Evolutionary conservation across 1,140 invertebrate genomes (phyloP).

Genomic region (Dysdera silvatica): DNA sequence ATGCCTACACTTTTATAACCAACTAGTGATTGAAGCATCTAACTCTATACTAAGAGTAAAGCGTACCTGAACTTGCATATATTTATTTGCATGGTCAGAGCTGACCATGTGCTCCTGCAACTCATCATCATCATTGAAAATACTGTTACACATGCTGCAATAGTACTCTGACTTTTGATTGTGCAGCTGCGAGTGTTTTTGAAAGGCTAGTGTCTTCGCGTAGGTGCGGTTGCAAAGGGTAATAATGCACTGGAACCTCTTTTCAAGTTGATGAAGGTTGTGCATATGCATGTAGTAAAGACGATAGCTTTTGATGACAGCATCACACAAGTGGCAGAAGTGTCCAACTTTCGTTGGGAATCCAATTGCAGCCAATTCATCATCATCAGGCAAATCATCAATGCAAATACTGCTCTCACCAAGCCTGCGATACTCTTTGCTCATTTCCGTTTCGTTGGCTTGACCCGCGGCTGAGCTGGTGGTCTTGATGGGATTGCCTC

Average conservation of each 20-base stretch:
- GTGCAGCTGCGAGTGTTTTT: constrained; percentile 27
- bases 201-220: constrained; percentile 30
- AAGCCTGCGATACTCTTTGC: constrained; percentile 16
- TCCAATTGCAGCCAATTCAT: constrained; percentile 34
- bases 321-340: constrained; percentile 37
- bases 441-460: constrained; percentile 17
- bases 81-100: constrained; percentile 37
- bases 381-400: constrained; percentile 31
- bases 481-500: too few relatives aligned
- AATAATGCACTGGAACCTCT: constrained; percentile 36
- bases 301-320: constrained; percentile 36
- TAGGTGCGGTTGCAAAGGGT: constrained; percentile 33
- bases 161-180: constrained; percentile 32
- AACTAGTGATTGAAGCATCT: too few relatives aligned
- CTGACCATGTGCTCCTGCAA: constrained; percentile 34
- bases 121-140: constrained; percentile 35
- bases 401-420: constrained; percentile 20
- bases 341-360: constrained; percentile 35
- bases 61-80: constrained; percentile 33
- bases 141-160: constrained; percentile 35
- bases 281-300: constrained; percentile 38
- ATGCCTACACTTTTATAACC: too few relatives aligned
- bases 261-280: constrained; percentile 36
- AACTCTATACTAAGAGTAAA: too few relatives aligned
- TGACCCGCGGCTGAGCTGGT: too few relatives aligned